A percentile compares a stretch with the other conserved stretches of the same genome.
Evolutionary conservation across 2,113 vertebrate genomes (phyloP).

Genomic region (Gopherus evgoodei): DNA sequence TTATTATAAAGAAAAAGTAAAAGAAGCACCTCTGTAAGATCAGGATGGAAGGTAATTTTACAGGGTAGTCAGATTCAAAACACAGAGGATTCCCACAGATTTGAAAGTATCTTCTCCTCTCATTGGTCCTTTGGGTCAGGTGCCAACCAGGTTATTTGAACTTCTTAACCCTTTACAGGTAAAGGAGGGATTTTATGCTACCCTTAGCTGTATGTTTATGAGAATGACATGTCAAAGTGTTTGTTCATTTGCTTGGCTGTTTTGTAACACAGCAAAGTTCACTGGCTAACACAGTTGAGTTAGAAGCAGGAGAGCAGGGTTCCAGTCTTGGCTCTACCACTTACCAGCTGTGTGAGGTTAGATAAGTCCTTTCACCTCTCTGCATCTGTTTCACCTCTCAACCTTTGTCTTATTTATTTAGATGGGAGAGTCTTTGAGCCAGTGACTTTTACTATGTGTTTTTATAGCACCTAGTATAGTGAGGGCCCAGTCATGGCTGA

Average conservation of each 20-base stretch:
- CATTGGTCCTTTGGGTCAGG: too few relatives aligned
- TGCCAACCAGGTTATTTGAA: too few relatives aligned
- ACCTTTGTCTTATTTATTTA: background rate
- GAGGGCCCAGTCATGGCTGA: background rate
- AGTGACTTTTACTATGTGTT: background rate
- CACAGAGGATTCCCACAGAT: too few relatives aligned
- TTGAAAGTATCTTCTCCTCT: too few relatives aligned
- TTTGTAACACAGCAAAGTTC: background rate
- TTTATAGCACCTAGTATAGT: background rate
- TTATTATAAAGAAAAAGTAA: too few relatives aligned
- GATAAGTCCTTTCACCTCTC: background rate
- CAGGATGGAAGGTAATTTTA: too few relatives aligned
- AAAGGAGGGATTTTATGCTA: too few relatives aligned
- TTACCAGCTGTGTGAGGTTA: background rate
- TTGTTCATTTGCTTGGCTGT: background rate
- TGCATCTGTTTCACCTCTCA: background rate
- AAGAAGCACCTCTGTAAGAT: too few relatives aligned
- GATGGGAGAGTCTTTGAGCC: background rate
- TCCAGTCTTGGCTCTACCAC: background rate
- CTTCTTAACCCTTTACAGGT: too few relatives aligned
- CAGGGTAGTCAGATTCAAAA: too few relatives aligned
- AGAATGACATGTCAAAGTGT: background rate
- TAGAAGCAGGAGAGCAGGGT: background rate
- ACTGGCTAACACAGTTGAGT: background rate
- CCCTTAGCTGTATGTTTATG: too few relatives aligned